Percentiles rank a stretch among this genome's conserved stretches.
These are phyloP conservation scores for Polypterus bichir DNA, from an alignment of 2,113 vertebrate genomes.

Conservation along the genomic window DNA sequence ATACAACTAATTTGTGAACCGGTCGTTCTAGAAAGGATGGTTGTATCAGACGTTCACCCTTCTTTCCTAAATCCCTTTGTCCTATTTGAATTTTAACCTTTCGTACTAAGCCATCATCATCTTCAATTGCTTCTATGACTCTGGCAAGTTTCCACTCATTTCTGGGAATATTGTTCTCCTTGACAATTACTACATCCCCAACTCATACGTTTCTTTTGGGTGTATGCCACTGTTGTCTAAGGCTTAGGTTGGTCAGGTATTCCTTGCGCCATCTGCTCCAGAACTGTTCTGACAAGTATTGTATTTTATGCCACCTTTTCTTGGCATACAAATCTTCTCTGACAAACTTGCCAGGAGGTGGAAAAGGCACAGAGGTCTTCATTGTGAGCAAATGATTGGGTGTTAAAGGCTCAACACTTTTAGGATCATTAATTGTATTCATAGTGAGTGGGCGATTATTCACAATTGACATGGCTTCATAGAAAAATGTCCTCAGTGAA, in stretches of 20 bases:
- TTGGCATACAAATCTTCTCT: too few species aligned
- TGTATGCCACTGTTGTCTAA: constrained; percentile 1
- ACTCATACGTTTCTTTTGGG: constrained; percentile 2
- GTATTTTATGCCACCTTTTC: constrained; percentile 7
- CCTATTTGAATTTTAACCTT: not conserved
- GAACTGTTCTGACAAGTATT: constrained; percentile 14
- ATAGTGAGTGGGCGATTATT: too few species aligned
- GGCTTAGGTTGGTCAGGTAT: not conserved
- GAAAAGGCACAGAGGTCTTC: constrained; percentile 7
- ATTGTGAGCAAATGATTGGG: constrained; percentile 8
- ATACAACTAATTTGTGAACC: too few species aligned
- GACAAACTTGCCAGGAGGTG: constrained; percentile 1
- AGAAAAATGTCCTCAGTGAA: too few species aligned
- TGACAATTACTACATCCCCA: constrained; percentile 5
- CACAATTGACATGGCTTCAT: too few species aligned
- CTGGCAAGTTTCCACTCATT: constrained; percentile 11
- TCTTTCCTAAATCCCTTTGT: not conserved
- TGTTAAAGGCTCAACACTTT: constrained; percentile 4
- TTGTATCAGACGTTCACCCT: constrained; percentile 5
- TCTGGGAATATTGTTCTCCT: constrained; percentile 1
- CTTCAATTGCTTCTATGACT: constrained; percentile 7
- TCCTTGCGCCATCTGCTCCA: too few species aligned
- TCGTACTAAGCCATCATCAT: constrained; percentile 7
- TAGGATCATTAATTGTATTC: constrained; percentile 4
- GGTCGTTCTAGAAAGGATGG: constrained; percentile 9